Percentiles rank a stretch among this genome's conserved stretches.
These are phyloP conservation scores for Hyla sarda DNA, from an alignment of 2,113 vertebrate species.

Conservation along the genomic window DNA sequence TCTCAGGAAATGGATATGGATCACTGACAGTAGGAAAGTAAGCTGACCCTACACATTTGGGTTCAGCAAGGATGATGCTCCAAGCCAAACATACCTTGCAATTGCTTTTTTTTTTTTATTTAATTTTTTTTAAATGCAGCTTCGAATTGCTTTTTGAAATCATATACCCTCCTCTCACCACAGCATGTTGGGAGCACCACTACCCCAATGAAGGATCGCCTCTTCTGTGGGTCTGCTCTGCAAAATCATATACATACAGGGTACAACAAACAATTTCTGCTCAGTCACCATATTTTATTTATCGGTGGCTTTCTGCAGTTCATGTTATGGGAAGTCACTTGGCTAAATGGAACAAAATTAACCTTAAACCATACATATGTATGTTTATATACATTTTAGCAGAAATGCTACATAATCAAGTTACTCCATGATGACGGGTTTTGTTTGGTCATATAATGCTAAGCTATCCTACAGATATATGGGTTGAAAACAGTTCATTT, in stretches of 20 bases:
- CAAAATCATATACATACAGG: conserved; percentile 30
- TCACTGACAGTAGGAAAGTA: not conserved
- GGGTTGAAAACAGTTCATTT: not conserved
- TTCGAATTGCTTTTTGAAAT: conserved; percentile 8
- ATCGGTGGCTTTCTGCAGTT: conserved; percentile 57
- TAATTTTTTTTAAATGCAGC: conserved; percentile 21
- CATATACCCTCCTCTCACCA: not conserved
- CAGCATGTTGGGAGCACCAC: not conserved
- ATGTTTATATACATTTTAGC: conserved; percentile 22
- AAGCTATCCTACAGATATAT: not conserved
- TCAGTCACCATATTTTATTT: conserved; percentile 60
- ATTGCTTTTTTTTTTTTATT: conserved; percentile 9
- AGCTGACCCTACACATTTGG: not conserved
- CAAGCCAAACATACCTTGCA: not conserved
- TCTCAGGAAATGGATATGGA: not conserved
- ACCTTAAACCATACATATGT: not conserved
- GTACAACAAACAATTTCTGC: not conserved
- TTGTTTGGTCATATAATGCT: conserved; percentile 9
- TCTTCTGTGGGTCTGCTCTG: conserved; percentile 28
- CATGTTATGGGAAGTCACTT: conserved; percentile 39
- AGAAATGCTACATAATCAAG: conserved; percentile 5
- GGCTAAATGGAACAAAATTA: not conserved
- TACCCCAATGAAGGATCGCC: not conserved
- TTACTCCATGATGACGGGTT: not conserved
- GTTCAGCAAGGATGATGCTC: conserved; percentile 28